Percentiles rank a stretch among this genome's conserved stretches.
These are phyloP conservation scores for Limanda limanda DNA, from an alignment of 2,113 vertebrate genomes.

Conservation along the genomic window DNA sequence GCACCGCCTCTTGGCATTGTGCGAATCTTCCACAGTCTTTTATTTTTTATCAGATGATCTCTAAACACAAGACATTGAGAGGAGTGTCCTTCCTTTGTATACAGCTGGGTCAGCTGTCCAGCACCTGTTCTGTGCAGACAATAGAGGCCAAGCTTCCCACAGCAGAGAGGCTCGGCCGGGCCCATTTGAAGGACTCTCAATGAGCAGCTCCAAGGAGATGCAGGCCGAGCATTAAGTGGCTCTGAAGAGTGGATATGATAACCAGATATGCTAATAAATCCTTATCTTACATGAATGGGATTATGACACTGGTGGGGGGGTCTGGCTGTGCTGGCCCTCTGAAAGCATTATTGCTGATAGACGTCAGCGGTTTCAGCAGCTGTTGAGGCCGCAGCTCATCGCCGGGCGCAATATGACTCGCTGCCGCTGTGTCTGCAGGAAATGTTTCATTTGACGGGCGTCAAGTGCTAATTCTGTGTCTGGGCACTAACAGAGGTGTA, in stretches of 20 bases:
- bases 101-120: background rate
- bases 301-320: slow-evolving; percentile 5
- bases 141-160: background rate
- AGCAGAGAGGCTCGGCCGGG: background rate
- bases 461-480: slow-evolving; percentile 63
- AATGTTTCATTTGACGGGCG: slow-evolving; percentile 48
- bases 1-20: background rate
- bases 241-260: slow-evolving; percentile 25
- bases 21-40: background rate
- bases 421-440: slow-evolving; percentile 35
- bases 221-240: background rate
- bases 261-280: slow-evolving; percentile 40
- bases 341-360: slow-evolving; percentile 47
- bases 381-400: slow-evolving; percentile 50
- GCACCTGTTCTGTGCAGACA: slow-evolving; percentile 10
- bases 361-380: slow-evolving; percentile 53
- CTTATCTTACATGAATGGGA: slow-evolving; percentile 29
- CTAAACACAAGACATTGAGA: background rate
- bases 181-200: background rate
- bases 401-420: slow-evolving; percentile 18
- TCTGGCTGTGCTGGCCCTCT: slow-evolving; percentile 48
- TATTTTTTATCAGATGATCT: background rate
- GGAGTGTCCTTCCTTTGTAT: background rate
- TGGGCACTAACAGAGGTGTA: slow-evolving; percentile 47
- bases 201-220: background rate